Evolutionary conservation across 2,797 vertebrate species (phyloP).

Genomic region (Lutjanus argentimaculatus): DNA sequence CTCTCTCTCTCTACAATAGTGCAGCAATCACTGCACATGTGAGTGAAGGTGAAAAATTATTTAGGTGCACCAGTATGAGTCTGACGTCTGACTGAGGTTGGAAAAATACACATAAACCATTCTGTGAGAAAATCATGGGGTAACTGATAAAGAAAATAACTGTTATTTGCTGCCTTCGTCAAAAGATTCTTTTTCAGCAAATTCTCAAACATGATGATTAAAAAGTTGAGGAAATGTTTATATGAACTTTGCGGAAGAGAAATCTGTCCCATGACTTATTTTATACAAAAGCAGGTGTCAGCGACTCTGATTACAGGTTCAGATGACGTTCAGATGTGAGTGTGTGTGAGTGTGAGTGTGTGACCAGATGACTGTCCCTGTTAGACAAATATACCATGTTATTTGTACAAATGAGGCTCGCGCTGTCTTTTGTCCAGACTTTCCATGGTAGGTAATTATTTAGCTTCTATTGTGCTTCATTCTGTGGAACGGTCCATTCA

Average conservation of each 20-base stretch:
- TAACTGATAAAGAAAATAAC: too few relatives aligned
- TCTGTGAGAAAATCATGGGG: too few relatives aligned
- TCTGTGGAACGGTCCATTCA: conserved; percentile 47
- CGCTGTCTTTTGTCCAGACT: conserved; percentile 53
- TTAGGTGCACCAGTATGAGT: too few relatives aligned
- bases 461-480: conserved; percentile 60
- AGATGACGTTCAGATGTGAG: conserved; percentile 1
- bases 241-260: not conserved
- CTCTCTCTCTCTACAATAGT: too few relatives aligned
- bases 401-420: conserved; percentile 40
- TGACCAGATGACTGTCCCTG: conserved; percentile 9
- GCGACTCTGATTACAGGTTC: conserved; percentile 3
- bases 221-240: not conserved
- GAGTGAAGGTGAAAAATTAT: too few relatives aligned
- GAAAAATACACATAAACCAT: too few relatives aligned
- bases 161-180: too few relatives aligned
- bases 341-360: conserved; percentile 7
- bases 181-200: not conserved
- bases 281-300: not conserved
- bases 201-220: not conserved
- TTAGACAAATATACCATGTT: conserved; percentile 51
- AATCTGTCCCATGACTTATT: too few relatives aligned
- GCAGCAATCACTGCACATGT: too few relatives aligned
- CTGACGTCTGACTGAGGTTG: too few relatives aligned
- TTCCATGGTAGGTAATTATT: conserved; percentile 60